phyloP scores from a whole-genome alignment of 2,113 vertebrate species.

The Nymphicus hollandicus region DNA sequence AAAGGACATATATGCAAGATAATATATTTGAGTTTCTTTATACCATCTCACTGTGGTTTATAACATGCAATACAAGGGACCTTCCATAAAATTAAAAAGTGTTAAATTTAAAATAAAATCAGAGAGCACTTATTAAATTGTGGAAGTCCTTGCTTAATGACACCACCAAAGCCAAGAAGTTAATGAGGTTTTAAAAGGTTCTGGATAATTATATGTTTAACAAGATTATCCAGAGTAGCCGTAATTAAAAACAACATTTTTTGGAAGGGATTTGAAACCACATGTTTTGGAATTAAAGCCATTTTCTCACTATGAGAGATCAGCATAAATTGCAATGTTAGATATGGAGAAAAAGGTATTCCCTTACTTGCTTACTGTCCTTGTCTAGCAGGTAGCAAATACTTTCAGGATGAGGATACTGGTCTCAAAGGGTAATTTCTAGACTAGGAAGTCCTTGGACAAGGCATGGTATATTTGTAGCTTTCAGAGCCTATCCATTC shows the following conservation, averaged over 20 bases:
- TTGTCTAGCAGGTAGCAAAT: background rate
- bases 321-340: background rate
- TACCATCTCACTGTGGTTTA: background rate
- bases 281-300: conserved; percentile 18
- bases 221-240: conserved; percentile 32
- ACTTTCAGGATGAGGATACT: background rate
- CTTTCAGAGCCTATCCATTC: background rate
- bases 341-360: background rate
- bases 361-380: background rate
- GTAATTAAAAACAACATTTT: conserved; percentile 37
- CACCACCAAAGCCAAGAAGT: background rate
- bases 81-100: conserved; percentile 39
- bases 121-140: conserved; percentile 8
- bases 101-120: conserved; percentile 48
- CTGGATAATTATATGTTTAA: conserved; percentile 50
- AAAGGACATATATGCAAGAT: background rate
- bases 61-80: conserved; percentile 5
- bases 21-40: background rate
- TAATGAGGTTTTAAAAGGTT: conserved; percentile 42
- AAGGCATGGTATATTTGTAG: background rate
- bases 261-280: conserved; percentile 40
- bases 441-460: background rate
- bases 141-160: conserved; percentile 13
- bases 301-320: background rate
- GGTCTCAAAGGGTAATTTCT: background rate